A percentile compares a stretch with the other conserved stretches of the same genome.
Conservation (phyloP, 2,113 vertebrate genomes). For the Caretta caretta region DNA sequence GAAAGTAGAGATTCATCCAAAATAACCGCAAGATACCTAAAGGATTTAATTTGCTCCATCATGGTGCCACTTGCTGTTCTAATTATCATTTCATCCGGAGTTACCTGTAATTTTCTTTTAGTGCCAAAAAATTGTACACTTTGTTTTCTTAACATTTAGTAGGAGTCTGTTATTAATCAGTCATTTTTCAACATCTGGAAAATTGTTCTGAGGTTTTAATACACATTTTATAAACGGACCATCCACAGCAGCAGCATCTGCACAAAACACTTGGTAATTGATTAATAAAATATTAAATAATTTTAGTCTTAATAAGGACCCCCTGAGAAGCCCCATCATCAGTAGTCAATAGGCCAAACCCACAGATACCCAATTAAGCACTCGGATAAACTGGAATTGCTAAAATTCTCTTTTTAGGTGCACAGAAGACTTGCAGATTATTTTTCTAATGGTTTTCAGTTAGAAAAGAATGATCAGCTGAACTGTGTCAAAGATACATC, state of each 20-base stretch:
- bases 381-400: slow-evolving; percentile 57
- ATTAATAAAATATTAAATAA: slow-evolving; percentile 79
- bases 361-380: slow-evolving; percentile 64
- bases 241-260: slow-evolving; percentile 39
- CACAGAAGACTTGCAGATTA: not conserved
- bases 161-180: slow-evolving; percentile 75
- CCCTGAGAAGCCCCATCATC: slow-evolving; percentile 60
- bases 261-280: slow-evolving; percentile 69
- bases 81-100: slow-evolving; percentile 75
- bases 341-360: slow-evolving; percentile 62
- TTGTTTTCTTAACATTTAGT: slow-evolving; percentile 75
- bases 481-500: not conserved
- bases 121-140: slow-evolving; percentile 62
- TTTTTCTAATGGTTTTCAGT: not conserved
- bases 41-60: slow-evolving; percentile 72
- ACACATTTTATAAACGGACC: slow-evolving; percentile 54
- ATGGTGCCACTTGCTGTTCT: slow-evolving; percentile 66
- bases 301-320: slow-evolving; percentile 69
- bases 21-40: slow-evolving; percentile 72
- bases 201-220: slow-evolving; percentile 59
- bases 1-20: slow-evolving; percentile 72
- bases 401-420: not conserved
- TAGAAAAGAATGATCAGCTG: not conserved
- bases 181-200: slow-evolving; percentile 71
- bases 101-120: slow-evolving; percentile 78